Evolutionary conservation across 2,113 vertebrate genomes (phyloP).

Genomic region (Puffinus mauretanicus): DNA sequence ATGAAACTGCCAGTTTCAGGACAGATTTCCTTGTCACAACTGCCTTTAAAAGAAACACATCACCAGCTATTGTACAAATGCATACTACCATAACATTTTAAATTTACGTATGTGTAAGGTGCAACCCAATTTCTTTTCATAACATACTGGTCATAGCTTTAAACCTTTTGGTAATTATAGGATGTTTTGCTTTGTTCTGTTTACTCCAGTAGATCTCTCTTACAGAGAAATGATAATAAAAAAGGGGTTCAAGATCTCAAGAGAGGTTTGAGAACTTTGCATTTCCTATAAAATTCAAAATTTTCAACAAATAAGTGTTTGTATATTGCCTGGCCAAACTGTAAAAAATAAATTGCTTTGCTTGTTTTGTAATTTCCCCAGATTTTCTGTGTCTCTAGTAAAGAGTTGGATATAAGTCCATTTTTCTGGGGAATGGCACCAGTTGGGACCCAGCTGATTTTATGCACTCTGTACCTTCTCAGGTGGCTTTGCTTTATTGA

Average conservation of each 20-base stretch:
- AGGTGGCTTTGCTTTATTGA: slow-evolving; percentile 59
- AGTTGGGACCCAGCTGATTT: slow-evolving; percentile 13
- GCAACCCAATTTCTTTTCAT: slow-evolving; percentile 42
- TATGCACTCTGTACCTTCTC: background rate
- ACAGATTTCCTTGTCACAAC: slow-evolving; percentile 25
- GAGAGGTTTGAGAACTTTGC: background rate
- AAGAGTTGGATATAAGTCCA: background rate
- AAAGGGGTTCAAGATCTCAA: slow-evolving; percentile 25
- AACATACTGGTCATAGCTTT: background rate
- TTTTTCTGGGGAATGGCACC: slow-evolving; percentile 24
- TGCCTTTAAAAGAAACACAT: slow-evolving; percentile 37
- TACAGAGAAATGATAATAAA: slow-evolving; percentile 55
- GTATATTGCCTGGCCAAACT: slow-evolving; percentile 70
- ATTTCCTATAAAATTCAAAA: slow-evolving; percentile 69
- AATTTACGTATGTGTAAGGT: background rate
- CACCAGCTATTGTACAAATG: slow-evolving; percentile 1
- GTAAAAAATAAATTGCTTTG: slow-evolving; percentile 71
- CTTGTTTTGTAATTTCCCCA: slow-evolving; percentile 45
- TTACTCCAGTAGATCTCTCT: background rate
- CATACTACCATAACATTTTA: slow-evolving; percentile 37
- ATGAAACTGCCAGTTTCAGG: slow-evolving; percentile 15
- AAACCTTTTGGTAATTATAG: background rate
- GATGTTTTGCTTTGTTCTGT: background rate
- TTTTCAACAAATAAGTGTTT: slow-evolving; percentile 60
- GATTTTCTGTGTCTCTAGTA: slow-evolving; percentile 4